These are phyloP conservation scores for Strigamia crassipes DNA, from an alignment of 2,888 invertebrate genomes.

Conservation along the genomic window DNA sequence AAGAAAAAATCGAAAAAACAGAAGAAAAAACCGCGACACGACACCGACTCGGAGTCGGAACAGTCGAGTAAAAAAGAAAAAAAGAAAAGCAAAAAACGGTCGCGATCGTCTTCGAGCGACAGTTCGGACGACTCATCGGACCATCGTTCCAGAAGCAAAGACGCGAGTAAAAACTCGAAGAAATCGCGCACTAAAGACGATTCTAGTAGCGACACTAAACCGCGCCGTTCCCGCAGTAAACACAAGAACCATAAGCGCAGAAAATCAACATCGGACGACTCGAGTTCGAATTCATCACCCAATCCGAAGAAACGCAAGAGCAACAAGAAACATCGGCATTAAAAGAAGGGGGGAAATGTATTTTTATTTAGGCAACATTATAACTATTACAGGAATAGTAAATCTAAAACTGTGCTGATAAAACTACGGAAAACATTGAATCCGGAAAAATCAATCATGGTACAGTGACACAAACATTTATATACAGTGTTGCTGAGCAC, in stretches of 20 bases:
- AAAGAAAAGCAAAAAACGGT: neutral
- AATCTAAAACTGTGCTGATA: neutral
- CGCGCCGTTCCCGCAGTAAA: slow-evolving; percentile 46
- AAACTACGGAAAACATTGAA: neutral
- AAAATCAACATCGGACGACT: slow-evolving; percentile 18
- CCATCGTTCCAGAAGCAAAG: neutral
- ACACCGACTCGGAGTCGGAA: neutral
- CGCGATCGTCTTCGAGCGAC: neutral
- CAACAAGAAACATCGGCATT: neutral
- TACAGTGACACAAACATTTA: slow-evolving; percentile 6
- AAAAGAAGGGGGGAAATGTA: neutral
- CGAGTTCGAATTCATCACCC: neutral
- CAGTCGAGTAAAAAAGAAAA: neutral
- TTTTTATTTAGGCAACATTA: neutral
- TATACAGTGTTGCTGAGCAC: neutral
- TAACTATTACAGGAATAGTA: neutral
- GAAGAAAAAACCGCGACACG: neutral
- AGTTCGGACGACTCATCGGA: neutral
- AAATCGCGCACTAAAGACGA: neutral
- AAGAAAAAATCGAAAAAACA: neutral
- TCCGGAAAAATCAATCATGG: neutral
- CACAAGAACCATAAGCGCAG: slow-evolving; percentile 38
- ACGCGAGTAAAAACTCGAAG: slow-evolving; percentile 41
- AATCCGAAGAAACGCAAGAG: neutral
- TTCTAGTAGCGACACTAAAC: neutral